A percentile compares a stretch with the other conserved stretches of the same genome.
These are phyloP conservation scores for Cantharis flavilabris DNA, from an alignment of 2,888 invertebrate species.

Conservation along the genomic window DNA sequence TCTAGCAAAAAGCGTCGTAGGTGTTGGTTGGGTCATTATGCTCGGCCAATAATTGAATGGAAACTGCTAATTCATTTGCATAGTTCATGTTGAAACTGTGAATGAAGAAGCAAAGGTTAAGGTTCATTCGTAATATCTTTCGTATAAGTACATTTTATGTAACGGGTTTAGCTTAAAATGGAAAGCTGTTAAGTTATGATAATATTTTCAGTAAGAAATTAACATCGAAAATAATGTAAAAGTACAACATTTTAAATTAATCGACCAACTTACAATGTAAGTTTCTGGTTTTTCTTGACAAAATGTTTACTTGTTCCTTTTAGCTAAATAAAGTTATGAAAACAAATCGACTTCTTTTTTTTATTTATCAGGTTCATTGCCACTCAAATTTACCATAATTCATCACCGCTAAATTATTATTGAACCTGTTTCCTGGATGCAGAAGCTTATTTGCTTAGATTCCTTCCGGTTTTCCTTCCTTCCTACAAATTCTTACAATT, in stretches of 20 bases:
- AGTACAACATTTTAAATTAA: background rate
- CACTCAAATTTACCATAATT: no score
- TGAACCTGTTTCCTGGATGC: no score
- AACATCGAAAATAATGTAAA: background rate
- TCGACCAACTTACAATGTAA: background rate
- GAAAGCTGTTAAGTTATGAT: background rate
- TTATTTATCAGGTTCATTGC: no score
- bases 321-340: background rate
- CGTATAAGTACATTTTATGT: constrained; percentile 8
- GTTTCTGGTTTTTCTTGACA: background rate
- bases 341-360: background rate
- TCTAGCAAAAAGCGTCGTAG: constrained; percentile 21
- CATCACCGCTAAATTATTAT: no score
- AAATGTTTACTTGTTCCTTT: background rate
- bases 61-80: constrained; percentile 31
- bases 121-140: constrained; percentile 19
- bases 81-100: constrained; percentile 27
- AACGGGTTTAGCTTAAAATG: constrained; percentile 2
- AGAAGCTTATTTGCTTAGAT: no score
- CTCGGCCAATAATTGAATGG: constrained; percentile 24
- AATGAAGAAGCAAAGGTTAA: constrained; percentile 26
- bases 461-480: no score
- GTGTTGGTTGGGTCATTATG: constrained; percentile 25
- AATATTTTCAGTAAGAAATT: background rate
- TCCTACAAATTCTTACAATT: no score